Percentiles rank a stretch among this genome's conserved stretches.
Conservation (phyloP, 2,113 vertebrate species). For the Lipotes vexillifer region DNA sequence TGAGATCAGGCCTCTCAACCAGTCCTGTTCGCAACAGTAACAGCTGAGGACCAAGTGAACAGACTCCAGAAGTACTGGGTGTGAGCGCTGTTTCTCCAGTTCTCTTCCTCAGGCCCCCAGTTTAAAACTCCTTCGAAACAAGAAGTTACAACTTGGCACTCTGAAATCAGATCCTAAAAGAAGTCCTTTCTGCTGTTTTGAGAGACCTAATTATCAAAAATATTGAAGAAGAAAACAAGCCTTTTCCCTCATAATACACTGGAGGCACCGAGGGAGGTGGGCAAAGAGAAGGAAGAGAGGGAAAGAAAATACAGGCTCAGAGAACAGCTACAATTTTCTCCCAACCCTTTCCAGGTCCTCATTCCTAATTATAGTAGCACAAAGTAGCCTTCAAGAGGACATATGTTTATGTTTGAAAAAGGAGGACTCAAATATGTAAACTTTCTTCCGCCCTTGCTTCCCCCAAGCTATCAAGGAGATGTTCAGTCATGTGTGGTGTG, state of each 20-base stretch:
- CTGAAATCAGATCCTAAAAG: neutral
- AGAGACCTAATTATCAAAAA: conserved; percentile 30
- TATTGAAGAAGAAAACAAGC: neutral
- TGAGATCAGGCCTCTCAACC: neutral
- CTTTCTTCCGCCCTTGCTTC: neutral
- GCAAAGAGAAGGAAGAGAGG: neutral
- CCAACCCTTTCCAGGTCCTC: neutral
- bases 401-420: neutral
- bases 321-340: neutral
- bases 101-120: neutral
- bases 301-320: neutral
- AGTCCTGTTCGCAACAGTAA: neutral
- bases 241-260: neutral
- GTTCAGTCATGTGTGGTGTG: neutral
- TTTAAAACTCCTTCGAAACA: neutral
- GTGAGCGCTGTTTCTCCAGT: neutral
- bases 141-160: neutral
- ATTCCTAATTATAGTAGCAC: neutral
- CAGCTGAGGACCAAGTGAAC: too few species aligned
- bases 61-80: neutral
- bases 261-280: neutral
- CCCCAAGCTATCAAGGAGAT: neutral
- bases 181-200: neutral
- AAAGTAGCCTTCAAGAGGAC: neutral
- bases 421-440: neutral